Percentiles rank a stretch among this genome's conserved stretches.
Conservation (phyloP, 1,140 invertebrate genomes). For the Lordiphosa stackelbergi region DNA sequence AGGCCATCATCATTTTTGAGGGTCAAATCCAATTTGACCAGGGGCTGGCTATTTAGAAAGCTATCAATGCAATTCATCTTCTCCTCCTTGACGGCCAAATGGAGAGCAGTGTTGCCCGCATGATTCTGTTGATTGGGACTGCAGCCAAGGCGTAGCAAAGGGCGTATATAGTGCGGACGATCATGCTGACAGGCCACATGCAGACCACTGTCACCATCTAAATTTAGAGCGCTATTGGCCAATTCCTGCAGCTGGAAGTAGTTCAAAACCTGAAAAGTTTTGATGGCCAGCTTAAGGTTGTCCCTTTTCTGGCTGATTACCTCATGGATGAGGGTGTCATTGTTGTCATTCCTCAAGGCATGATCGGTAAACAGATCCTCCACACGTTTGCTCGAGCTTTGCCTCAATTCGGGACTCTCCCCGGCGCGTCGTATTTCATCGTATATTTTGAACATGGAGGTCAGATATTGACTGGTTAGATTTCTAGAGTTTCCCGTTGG, state of each 20-base stretch:
- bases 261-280: constrained; percentile 51
- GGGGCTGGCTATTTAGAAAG: constrained; percentile 44
- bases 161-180: constrained; percentile 70
- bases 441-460: constrained; percentile 52
- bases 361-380: constrained; percentile 50
- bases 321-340: constrained; percentile 64
- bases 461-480: constrained; percentile 34
- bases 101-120: constrained; percentile 78
- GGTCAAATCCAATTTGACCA: constrained; percentile 53
- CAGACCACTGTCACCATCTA: constrained; percentile 77
- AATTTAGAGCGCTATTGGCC: constrained; percentile 48
- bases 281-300: constrained; percentile 50
- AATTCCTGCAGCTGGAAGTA: constrained; percentile 63
- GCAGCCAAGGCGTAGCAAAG: constrained; percentile 76
- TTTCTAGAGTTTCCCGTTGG: background rate
- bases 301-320: constrained; percentile 58
- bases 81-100: constrained; percentile 78
- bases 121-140: constrained; percentile 78
- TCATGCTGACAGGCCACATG: constrained; percentile 79
- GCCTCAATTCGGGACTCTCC: constrained; percentile 2
- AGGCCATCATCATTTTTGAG: constrained; percentile 77
- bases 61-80: constrained; percentile 55
- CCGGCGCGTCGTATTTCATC: constrained; percentile 23
- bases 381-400: constrained; percentile 19
- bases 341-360: constrained; percentile 50